Conservation (phyloP, 2,888 invertebrate genomes). For the Molanna angustata region DNA sequence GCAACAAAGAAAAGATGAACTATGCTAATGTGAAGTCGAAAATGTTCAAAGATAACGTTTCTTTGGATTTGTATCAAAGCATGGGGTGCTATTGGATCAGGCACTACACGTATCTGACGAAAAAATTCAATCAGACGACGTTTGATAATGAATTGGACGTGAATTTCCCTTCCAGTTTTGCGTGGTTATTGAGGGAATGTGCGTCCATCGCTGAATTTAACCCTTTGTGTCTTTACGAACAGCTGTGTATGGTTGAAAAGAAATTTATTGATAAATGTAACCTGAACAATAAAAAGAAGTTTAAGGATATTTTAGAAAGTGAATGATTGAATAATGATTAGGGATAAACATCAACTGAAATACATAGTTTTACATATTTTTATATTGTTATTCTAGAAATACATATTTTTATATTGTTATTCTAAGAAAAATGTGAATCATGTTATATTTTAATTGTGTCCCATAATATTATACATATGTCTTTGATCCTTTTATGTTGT, state of each 20-base stretch:
- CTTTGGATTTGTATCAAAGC: constrained; percentile 17
- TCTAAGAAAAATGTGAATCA: too few species aligned
- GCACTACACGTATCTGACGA: constrained; percentile 37
- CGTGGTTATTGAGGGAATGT: constrained; percentile 44
- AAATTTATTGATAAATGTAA: constrained; percentile 20
- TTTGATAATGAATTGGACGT: constrained; percentile 38
- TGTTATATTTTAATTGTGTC: too few species aligned
- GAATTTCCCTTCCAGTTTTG: constrained; percentile 38
- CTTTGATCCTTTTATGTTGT: too few species aligned
- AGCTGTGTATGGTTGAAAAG: constrained; percentile 40
- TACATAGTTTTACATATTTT: too few species aligned
- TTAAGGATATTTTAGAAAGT: too few species aligned
- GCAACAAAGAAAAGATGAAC: background rate
- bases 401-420: too few species aligned
- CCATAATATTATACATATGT: too few species aligned
- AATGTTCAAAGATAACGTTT: background rate
- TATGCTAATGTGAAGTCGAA: background rate
- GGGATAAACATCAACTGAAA: too few species aligned
- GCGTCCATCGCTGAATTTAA: constrained; percentile 39
- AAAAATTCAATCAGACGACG: constrained; percentile 36
- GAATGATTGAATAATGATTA: too few species aligned
- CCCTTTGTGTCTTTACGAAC: constrained; percentile 40
- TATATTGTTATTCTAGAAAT: too few species aligned
- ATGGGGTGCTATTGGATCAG: constrained; percentile 42
- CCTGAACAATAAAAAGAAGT: background rate